phyloP scores from a whole-genome alignment of 2,888 invertebrate species.

The Latheticus oryzae region DNA sequence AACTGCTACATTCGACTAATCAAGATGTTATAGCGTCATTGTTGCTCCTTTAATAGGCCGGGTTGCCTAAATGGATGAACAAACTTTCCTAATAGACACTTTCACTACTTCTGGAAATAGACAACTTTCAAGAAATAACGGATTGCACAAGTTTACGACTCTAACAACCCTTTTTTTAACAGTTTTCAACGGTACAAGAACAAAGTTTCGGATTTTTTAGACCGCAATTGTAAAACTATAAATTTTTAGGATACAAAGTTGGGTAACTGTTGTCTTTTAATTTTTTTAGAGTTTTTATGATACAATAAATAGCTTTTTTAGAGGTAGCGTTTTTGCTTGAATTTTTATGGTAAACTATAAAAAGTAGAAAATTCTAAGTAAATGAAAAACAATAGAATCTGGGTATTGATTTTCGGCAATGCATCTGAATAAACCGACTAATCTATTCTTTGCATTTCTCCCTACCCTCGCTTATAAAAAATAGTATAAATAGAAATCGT shows the following conservation, averaged over 20 bases:
- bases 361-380: too few relatives aligned
- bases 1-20: constrained; percentile 45
- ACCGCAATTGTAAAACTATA: constrained; percentile 25
- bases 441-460: too few relatives aligned
- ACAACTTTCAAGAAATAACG: constrained; percentile 22
- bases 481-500: too few relatives aligned
- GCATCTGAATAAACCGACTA: too few relatives aligned
- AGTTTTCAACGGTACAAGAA: constrained; percentile 28
- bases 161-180: constrained; percentile 30
- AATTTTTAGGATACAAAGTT: too few relatives aligned
- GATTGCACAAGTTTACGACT: constrained; percentile 24
- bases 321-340: background rate
- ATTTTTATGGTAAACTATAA: constrained; percentile 2
- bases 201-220: constrained; percentile 26
- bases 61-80: constrained; percentile 23
- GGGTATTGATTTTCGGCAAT: too few relatives aligned
- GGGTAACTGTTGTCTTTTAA: too few relatives aligned
- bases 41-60: constrained; percentile 37
- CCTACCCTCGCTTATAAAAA: too few relatives aligned
- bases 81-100: constrained; percentile 22
- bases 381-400: too few relatives aligned
- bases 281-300: too few relatives aligned
- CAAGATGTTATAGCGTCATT: constrained; percentile 46
- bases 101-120: constrained; percentile 24
- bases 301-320: too few relatives aligned